phyloP scores from a whole-genome alignment of 23 tunicate genomes.

The Ascidia mentula region DNA sequence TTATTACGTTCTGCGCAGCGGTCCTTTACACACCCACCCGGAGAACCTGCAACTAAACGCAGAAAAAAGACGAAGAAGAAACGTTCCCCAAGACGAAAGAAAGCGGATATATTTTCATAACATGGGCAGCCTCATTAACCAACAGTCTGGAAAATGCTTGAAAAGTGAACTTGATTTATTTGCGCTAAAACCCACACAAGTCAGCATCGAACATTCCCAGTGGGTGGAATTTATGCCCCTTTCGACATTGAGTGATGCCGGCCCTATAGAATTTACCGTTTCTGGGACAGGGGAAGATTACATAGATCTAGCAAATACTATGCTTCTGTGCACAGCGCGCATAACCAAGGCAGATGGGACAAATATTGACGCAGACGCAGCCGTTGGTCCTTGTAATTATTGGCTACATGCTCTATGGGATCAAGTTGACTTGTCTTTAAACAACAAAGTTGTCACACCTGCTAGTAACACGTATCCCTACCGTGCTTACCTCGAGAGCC shows the following conservation, averaged over 20 bases:
- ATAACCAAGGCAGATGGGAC: neutral
- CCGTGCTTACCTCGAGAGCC: conserved; percentile 24
- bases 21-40: no score
- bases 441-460: neutral
- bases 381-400: conserved; percentile 4
- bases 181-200: neutral
- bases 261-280: conserved; percentile 15
- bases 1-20: no score
- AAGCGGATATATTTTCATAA: neutral
- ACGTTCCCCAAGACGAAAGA: neutral
- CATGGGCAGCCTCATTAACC: neutral
- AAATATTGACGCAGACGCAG: conserved; percentile 16
- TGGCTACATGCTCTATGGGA: conserved; percentile 9
- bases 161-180: neutral
- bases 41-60: no score
- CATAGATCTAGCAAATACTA: conserved; percentile 12
- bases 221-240: neutral
- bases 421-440: conserved; percentile 10
- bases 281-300: neutral
- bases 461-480: conserved; percentile 22
- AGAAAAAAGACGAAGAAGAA: neutral
- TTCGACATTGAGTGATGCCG: neutral
- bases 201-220: neutral
- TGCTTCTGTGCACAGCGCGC: neutral
- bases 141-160: neutral